Base-by-base conservation (phyloP, 1,140 invertebrate genomes). In the Heliconius melpomene region DNA sequence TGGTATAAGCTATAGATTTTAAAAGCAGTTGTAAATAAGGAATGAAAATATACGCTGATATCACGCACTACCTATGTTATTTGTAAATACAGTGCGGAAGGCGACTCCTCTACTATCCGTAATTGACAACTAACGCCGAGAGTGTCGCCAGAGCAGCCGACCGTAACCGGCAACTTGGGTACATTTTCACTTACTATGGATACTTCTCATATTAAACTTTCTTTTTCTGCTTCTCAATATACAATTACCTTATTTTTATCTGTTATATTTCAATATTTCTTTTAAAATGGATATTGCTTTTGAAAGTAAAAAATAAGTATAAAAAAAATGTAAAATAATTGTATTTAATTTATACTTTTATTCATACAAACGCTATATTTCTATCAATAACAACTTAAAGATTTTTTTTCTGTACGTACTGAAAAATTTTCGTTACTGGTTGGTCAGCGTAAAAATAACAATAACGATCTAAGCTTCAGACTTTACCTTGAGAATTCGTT, bases 171-270 rank as follows among this genome's bases (percentile, higher is more conserved):
- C 79, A 81, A 82, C 81, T 82, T 80, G 78, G 76, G 75, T 81
- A 79, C 76, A 83, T 83, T 86, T 86, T 86, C 84, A 84, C 84
- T 84, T 54, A 80, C 79, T 76, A 81, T 80, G 81, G 79, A 73
- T 81, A 82, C 70, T 77, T 82, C 80, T 84, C 77, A 60, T 80
- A 75, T 82, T 74, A 79, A 80, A 85, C 84, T 85, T 85, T 85
- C 84, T 85, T 85, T 84, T 81, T 29, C 74, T 80, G 76, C 23
- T 72, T 20, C 71, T 72, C 20, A 36, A 38, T 32, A 16, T 72
- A 72, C 29, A 72, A 72, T 72, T 38, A 38, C 32, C 3, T 36
- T 36, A 38, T 72, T 66, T 3, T 60, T 60, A 11, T 60, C n/a
- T 23, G 57, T 26, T 60, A 26, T 11, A 60, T 60, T 23, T 11